phyloP scores from a whole-genome alignment of 92 coral and sea anemone species.

The Palythoa heliodiscus region DNA sequence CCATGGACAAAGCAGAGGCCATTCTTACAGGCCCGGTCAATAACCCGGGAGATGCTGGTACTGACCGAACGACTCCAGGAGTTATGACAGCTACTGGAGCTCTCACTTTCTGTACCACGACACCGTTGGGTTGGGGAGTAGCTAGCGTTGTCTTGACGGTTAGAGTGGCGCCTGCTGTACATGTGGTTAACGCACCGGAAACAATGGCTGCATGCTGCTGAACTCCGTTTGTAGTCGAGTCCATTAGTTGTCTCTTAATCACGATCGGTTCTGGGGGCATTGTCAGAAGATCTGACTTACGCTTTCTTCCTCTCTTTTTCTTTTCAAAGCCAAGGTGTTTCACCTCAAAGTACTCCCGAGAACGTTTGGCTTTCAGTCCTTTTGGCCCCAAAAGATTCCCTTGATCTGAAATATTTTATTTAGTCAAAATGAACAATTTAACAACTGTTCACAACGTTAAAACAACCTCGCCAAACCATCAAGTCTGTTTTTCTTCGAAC shows the following conservation, averaged over 20 bases:
- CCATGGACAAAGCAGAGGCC: slow-evolving; percentile 14
- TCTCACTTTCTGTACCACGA: slow-evolving; percentile 24
- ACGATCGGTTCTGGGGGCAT: slow-evolving; percentile 56
- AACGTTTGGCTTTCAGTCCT: slow-evolving; percentile 96
- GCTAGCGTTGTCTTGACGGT: slow-evolving; percentile 29
- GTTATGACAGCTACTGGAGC: slow-evolving; percentile 36
- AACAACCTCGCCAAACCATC: background rate
- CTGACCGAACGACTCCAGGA: slow-evolving; percentile 35
- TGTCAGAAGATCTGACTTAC: slow-evolving; percentile 79
- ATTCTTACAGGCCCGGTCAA: background rate
- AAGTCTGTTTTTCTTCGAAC: no score
- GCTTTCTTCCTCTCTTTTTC: slow-evolving; percentile 93
- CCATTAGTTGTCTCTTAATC: slow-evolving; percentile 45
- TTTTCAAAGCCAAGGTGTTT: slow-evolving; percentile 97
- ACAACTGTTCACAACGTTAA: background rate
- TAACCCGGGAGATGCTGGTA: background rate
- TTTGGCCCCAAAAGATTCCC: slow-evolving; percentile 98
- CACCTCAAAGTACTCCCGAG: slow-evolving; percentile 98
- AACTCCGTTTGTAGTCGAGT: slow-evolving; percentile 13
- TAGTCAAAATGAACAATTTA: background rate
- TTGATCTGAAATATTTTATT: slow-evolving; percentile 67
- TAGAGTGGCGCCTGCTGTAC: slow-evolving; percentile 39
- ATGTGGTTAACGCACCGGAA: slow-evolving; percentile 49
- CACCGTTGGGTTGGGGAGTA: slow-evolving; percentile 16
- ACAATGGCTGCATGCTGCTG: slow-evolving; percentile 45